Percentiles rank a stretch among this genome's conserved stretches.
Conservation (phyloP, 2,888 invertebrate species). For the Eustalomyia histrio region DNA sequence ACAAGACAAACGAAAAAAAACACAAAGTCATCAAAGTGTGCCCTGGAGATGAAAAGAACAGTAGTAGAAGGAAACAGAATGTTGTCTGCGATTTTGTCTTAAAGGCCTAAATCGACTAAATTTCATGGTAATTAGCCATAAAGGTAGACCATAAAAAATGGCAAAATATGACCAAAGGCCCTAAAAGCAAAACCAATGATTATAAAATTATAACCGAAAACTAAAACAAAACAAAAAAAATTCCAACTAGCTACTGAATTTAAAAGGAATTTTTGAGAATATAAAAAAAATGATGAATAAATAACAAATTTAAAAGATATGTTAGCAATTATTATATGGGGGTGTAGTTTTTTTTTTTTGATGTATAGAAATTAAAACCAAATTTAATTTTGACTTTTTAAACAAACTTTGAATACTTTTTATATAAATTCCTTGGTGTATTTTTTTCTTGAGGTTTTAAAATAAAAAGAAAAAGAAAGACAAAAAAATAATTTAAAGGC, state of each 20-base stretch:
- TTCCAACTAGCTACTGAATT: constrained; percentile 57
- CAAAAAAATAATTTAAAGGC: constrained; percentile 56
- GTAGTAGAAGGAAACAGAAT: constrained; percentile 43
- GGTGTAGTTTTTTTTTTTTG: constrained; percentile 55
- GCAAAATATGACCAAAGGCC: constrained; percentile 46
- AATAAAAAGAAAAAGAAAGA: not conserved
- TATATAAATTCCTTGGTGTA: not conserved
- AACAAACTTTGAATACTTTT: constrained; percentile 11
- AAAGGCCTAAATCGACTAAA: constrained; percentile 71
- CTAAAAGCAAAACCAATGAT: constrained; percentile 42
- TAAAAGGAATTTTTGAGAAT: constrained; percentile 39
- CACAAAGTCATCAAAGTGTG: constrained; percentile 58
- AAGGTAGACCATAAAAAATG: constrained; percentile 46
- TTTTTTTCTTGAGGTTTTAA: not conserved
- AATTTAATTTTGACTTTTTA: constrained; percentile 17
- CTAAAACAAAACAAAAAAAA: not conserved
- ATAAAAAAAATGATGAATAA: constrained; percentile 2
- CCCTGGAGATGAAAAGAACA: constrained; percentile 32
- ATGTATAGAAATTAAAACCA: not conserved
- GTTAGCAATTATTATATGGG: constrained; percentile 43
- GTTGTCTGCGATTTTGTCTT: constrained; percentile 67
- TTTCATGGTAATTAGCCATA: constrained; percentile 75
- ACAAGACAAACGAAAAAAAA: constrained; percentile 10
- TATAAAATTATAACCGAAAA: constrained; percentile 39
- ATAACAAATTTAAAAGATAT: constrained; percentile 4